phyloP scores from a whole-genome alignment of 2,113 vertebrate genomes.

The Gobio gobio region DNA sequence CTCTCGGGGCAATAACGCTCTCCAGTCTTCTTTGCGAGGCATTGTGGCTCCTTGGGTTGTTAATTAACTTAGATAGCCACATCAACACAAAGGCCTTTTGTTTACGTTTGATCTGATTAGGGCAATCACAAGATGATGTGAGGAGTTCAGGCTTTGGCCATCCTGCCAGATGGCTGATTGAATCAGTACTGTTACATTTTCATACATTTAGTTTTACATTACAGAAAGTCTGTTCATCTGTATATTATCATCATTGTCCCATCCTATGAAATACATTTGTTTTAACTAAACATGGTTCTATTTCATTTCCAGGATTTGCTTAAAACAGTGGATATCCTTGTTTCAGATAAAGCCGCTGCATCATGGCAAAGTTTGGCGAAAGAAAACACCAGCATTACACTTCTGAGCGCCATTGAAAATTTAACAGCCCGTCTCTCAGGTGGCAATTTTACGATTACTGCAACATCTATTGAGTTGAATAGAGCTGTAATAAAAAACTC shows the following conservation, averaged over 20 bases:
- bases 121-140: too few relatives aligned
- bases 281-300: not conserved
- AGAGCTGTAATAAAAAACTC: slow-evolving; percentile 48
- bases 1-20: too few relatives aligned
- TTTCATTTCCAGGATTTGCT: slow-evolving; percentile 70
- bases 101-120: too few relatives aligned
- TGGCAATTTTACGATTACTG: not conserved
- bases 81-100: too few relatives aligned
- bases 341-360: slow-evolving; percentile 27
- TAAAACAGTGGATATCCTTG: slow-evolving; percentile 62
- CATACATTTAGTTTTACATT: not conserved
- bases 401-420: slow-evolving; percentile 76
- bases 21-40: too few relatives aligned
- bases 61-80: too few relatives aligned
- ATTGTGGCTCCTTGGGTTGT: too few relatives aligned
- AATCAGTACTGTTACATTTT: too few relatives aligned
- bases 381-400: slow-evolving; percentile 60
- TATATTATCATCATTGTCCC: not conserved
- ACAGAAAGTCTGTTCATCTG: not conserved
- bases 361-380: slow-evolving; percentile 66
- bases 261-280: not conserved
- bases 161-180: too few relatives aligned
- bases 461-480: slow-evolving; percentile 55
- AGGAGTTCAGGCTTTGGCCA: too few relatives aligned
- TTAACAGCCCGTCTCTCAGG: slow-evolving; percentile 64